Conservation (phyloP, 2,888 invertebrate species). For the Ischnus inquisitorius region DNA sequence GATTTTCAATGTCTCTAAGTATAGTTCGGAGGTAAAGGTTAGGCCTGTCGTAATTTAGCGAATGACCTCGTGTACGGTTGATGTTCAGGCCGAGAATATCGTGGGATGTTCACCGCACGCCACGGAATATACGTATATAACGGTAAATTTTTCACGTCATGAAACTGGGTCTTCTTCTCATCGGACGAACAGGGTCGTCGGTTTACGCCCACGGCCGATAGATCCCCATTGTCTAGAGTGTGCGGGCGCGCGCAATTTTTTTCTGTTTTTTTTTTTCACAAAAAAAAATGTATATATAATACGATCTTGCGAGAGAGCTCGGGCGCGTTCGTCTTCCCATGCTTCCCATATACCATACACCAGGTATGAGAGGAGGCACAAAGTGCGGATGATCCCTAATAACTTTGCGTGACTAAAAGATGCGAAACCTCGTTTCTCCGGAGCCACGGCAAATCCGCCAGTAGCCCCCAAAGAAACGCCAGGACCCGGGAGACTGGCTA, state of each 20-base stretch:
- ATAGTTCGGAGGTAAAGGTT: conserved; percentile 33
- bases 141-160: conserved; percentile 69
- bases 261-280: not conserved
- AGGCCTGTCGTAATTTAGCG: conserved; percentile 69
- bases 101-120: conserved; percentile 51
- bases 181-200: conserved; percentile 63
- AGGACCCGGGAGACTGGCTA: conserved; percentile 35
- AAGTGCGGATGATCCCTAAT: conserved; percentile 67
- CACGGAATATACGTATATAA: conserved; percentile 56
- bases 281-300: conserved; percentile 38
- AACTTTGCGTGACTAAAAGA: conserved; percentile 68
- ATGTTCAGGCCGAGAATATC: conserved; percentile 47
- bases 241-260: conserved; percentile 49
- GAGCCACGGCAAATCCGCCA: conserved; percentile 57
- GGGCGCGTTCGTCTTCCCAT: conserved; percentile 64
- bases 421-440: conserved; percentile 54
- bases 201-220: conserved; percentile 67
- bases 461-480: conserved; percentile 46
- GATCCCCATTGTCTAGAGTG: conserved; percentile 69
- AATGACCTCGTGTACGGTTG: conserved; percentile 61
- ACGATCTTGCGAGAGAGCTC: conserved; percentile 52
- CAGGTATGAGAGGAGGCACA: conserved; percentile 52
- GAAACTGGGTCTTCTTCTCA: conserved; percentile 69
- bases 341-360: conserved; percentile 32
- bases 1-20: conserved; percentile 9